A percentile compares a stretch with the other conserved stretches of the same genome.
Evolutionary conservation across 2,888 invertebrate genomes (phyloP).

Genomic region (Dynastes hyllus): DNA sequence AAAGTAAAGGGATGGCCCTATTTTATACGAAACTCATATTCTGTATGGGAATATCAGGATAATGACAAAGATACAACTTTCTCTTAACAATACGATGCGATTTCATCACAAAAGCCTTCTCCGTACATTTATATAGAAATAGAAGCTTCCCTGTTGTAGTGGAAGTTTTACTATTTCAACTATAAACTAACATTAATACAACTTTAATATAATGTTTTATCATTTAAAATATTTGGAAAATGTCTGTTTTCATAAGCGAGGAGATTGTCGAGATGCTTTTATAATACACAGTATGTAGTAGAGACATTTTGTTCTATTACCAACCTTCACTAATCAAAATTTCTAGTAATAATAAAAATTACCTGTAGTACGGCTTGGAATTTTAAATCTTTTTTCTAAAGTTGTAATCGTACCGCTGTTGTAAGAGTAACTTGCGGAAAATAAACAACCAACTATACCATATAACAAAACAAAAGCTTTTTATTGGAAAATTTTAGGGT

Average conservation of each 20-base stretch:
- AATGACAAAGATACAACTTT: slow-evolving; percentile 42
- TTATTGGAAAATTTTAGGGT: slow-evolving; percentile 76
- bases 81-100: slow-evolving; percentile 15
- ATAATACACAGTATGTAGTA: neutral
- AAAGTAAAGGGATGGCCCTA: neutral
- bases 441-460: slow-evolving; percentile 80
- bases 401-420: slow-evolving; percentile 85
- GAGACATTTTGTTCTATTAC: neutral
- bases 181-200: slow-evolving; percentile 37
- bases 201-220: slow-evolving; percentile 34
- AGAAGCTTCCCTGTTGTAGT: neutral
- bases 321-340: neutral
- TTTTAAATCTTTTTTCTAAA: slow-evolving; percentile 82
- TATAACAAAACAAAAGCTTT: slow-evolving; percentile 77
- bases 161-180: slow-evolving; percentile 37
- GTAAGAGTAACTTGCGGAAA: slow-evolving; percentile 81
- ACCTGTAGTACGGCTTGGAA: slow-evolving; percentile 82
- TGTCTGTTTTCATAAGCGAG: neutral
- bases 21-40: neutral
- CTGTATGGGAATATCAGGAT: neutral
- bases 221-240: slow-evolving; percentile 24
- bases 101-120: slow-evolving; percentile 2
- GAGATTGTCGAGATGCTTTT: slow-evolving; percentile 6
- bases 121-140: slow-evolving; percentile 24
- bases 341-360: slow-evolving; percentile 14